Evolutionary conservation across 2,797 vertebrate species (phyloP).

Genomic region (Acanthornis magna): DNA sequence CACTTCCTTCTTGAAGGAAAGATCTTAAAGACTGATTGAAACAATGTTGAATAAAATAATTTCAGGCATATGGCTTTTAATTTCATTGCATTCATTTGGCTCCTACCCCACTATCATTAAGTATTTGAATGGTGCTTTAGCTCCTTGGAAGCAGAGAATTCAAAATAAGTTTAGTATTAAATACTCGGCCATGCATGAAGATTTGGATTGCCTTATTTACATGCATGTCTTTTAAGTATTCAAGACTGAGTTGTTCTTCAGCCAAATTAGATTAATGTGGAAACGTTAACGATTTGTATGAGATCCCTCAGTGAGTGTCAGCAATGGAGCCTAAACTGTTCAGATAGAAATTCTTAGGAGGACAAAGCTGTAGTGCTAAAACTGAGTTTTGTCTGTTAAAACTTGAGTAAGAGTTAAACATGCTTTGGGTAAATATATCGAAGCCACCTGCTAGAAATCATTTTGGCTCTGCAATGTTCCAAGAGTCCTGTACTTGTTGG

Average conservation of each 20-base stretch:
- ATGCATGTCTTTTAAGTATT: background rate
- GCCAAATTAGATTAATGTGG: background rate
- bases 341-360: background rate
- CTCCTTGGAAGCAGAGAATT: background rate
- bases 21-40: background rate
- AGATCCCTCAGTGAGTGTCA: background rate
- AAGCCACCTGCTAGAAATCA: slow-evolving; percentile 29
- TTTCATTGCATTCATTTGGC: background rate
- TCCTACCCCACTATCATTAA: background rate
- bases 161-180: background rate
- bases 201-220: background rate
- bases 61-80: background rate
- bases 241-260: background rate
- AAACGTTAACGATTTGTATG: background rate
- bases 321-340: background rate
- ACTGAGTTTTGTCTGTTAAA: background rate
- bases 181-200: fast-evolving
- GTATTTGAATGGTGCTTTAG: background rate
- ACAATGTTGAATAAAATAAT: background rate
- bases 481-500: background rate
- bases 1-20: background rate
- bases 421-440: slow-evolving; percentile 14
- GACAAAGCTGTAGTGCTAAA: background rate
- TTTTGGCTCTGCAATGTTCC: background rate
- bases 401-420: background rate